Conservation (phyloP, 2,797 vertebrate species). For the Phataginus tricuspis region DNA sequence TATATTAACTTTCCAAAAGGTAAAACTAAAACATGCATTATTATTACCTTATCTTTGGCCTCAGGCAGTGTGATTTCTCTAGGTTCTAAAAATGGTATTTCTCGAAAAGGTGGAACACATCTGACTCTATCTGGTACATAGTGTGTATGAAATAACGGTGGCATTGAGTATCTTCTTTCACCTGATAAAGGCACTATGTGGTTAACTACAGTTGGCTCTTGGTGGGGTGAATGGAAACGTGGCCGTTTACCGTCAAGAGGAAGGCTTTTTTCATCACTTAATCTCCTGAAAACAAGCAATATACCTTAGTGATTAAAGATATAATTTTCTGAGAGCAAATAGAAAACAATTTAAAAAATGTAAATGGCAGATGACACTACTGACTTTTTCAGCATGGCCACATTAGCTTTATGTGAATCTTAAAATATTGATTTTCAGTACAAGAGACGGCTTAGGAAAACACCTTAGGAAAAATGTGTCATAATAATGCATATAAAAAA, state of each 20-base stretch:
- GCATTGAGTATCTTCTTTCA: constrained; percentile 80
- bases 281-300: constrained; percentile 88
- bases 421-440: constrained; percentile 50
- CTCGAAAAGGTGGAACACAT: constrained; percentile 80
- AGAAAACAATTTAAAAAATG: background rate
- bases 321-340: constrained; percentile 16
- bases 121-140: constrained; percentile 69
- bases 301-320: constrained; percentile 62
- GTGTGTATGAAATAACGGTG: constrained; percentile 27
- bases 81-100: constrained; percentile 78
- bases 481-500: background rate
- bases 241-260: constrained; percentile 89
- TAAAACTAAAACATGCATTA: constrained; percentile 14
- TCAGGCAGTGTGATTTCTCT: constrained; percentile 79
- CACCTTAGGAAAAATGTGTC: background rate
- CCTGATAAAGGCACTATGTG: constrained; percentile 84
- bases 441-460: constrained; percentile 27
- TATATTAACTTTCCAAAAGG: constrained; percentile 22
- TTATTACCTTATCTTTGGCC: constrained; percentile 91
- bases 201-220: constrained; percentile 75
- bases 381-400: constrained; percentile 30
- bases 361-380: background rate
- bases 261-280: constrained; percentile 82
- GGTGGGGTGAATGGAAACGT: constrained; percentile 84
- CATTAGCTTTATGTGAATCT: background rate